Percentiles rank a stretch among this genome's conserved stretches.
Conservation (phyloP, 2,113 vertebrate genomes). For the Saimiri boliviensis region DNA sequence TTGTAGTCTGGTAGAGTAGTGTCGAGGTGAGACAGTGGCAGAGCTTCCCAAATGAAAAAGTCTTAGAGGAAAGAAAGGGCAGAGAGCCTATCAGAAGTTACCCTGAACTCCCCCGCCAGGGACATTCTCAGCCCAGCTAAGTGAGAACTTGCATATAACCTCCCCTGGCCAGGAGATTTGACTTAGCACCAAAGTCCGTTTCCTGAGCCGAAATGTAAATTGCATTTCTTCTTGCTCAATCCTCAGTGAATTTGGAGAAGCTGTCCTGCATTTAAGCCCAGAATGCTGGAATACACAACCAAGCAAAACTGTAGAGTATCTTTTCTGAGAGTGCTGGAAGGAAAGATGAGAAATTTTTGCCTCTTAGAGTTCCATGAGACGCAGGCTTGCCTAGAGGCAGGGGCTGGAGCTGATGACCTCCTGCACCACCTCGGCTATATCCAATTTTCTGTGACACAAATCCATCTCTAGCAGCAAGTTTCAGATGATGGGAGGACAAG, state of each 20-base stretch:
- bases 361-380: not conserved
- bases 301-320: not conserved
- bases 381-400: not conserved
- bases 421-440: not conserved
- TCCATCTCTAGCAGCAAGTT: not conserved
- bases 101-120: rapidly evolving
- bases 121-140: not conserved
- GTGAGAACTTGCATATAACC: rapidly evolving
- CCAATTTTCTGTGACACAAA: not conserved
- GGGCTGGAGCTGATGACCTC: not conserved
- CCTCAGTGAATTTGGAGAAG: not conserved
- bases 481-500: not conserved
- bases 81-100: not conserved
- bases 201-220: not conserved
- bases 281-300: not conserved
- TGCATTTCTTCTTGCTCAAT: not conserved
- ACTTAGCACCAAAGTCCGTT: not conserved
- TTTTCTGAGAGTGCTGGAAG: not conserved
- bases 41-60: not conserved
- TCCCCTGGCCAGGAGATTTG: not conserved
- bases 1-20: not conserved
- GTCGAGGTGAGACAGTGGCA: not conserved
- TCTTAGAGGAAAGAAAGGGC: not conserved
- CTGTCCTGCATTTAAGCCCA: not conserved
- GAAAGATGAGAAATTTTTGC: not conserved